A percentile compares a stretch with the other conserved stretches of the same genome.
These are phyloP conservation scores for Orchesella flavescens DNA, from an alignment of 2,888 invertebrate species.

Conservation along the genomic window DNA sequence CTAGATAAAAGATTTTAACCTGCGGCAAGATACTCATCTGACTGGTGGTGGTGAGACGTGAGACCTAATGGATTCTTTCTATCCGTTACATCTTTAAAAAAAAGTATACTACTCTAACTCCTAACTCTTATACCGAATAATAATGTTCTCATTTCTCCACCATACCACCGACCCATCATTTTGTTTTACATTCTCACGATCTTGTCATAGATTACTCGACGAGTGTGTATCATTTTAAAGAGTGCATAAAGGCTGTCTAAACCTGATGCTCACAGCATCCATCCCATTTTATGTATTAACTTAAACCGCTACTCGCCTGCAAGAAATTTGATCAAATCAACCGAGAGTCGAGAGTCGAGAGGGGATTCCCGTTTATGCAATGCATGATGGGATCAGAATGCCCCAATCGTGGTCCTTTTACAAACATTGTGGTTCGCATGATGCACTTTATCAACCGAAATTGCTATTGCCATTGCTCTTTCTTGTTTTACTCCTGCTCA, in stretches of 20 bases:
- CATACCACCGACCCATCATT: neutral
- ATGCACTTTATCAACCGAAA: neutral
- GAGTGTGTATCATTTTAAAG: neutral
- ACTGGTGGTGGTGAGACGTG: too few relatives aligned
- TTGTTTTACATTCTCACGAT: slow-evolving; percentile 49
- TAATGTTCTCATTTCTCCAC: neutral
- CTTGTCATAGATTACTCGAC: slow-evolving; percentile 29
- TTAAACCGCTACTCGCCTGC: neutral
- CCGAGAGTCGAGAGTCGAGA: too few relatives aligned
- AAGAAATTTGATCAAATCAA: neutral
- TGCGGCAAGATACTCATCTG: slow-evolving; percentile 4
- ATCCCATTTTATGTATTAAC: too few relatives aligned
- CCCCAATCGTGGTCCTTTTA: too few relatives aligned
- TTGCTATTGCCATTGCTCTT: neutral
- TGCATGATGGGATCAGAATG: too few relatives aligned
- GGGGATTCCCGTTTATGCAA: too few relatives aligned
- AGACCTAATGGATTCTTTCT: slow-evolving; percentile 27
- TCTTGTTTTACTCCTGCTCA: too few relatives aligned
- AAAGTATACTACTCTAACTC: too few relatives aligned
- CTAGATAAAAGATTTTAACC: slow-evolving; percentile 14
- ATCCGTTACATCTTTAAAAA: neutral
- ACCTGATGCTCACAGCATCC: too few relatives aligned
- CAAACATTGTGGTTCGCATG: neutral
- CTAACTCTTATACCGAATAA: slow-evolving; percentile 22
- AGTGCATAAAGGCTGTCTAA: too few relatives aligned